Base-by-base conservation (phyloP, 35 echinoderm and acorn worm genomes). In the Lytechinus pictus region DNA sequence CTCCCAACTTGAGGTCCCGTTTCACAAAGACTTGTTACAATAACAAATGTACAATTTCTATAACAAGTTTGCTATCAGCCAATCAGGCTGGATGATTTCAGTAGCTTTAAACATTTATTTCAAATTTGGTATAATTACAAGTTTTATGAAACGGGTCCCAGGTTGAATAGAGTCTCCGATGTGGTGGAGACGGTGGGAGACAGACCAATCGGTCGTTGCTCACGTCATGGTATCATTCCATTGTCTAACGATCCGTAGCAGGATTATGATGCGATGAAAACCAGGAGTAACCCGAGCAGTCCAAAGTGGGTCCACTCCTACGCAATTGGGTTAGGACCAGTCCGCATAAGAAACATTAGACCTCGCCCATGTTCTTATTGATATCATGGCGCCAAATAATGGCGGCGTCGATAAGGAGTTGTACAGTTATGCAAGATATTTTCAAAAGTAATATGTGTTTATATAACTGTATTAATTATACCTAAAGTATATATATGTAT, bases 211-310 rank as follows among this genome's bases (percentile, higher is more conserved):
- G 66, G 66, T 90, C 88, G 88, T 93, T 57, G 52, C 92, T 57
- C 52, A 93, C 92, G 92, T 93, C 92, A 93, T 54, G 55, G 92
- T 93, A 93, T 57, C 92, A 93, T 57, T 93, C 92, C 92, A 93
- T 28, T 93, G 55, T 93, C 92, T 57, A 93, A 93, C 92, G 92
- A 93, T 53, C 92, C 92, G 92, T 93, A 57, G 52, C 92, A 54
- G 92, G 92, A 93, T 93, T 93, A 93, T 93, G 92, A 93, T 55
- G 92, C 53, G 92, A 53, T 93, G 92, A 93, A 57, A 93, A 57
- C 53, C 53, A 53, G 14, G 53, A 21, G 92, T 93, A 93, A 93
- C 92, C 92, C 53, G 92, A 93, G 52, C 55, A 93, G 52, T 28
- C 52, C 92, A 55, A 57, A 93, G 53, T 57, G 92, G 53, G 92